Percentiles rank a stretch among this genome's conserved stretches.
These are phyloP conservation scores for Willowsia nigromaculata DNA, from an alignment of 2,888 invertebrate species.

Conservation along the genomic window DNA sequence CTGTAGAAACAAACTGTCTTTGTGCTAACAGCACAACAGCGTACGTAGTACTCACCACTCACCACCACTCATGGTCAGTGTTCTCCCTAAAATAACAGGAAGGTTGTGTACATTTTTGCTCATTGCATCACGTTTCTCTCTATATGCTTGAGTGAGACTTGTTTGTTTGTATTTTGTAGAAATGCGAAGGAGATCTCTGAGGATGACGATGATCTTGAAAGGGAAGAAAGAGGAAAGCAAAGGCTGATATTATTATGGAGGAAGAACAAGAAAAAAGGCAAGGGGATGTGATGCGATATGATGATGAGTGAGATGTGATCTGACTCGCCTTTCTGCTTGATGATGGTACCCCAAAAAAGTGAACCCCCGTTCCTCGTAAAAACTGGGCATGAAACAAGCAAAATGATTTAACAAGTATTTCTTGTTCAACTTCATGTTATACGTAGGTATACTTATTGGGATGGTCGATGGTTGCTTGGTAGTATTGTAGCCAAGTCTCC, in stretches of 20 bases:
- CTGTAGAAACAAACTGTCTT: too few relatives aligned
- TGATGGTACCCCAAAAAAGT: conserved; percentile 40
- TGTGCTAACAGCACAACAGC: background rate
- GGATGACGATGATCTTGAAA: conserved; percentile 46
- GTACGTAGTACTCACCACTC: background rate
- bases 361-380: conserved; percentile 26
- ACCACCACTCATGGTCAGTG: background rate
- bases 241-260: background rate
- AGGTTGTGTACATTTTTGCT: background rate
- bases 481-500: background rate
- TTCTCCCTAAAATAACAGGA: background rate
- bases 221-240: conserved; percentile 38
- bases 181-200: background rate
- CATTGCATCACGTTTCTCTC: conserved; percentile 4
- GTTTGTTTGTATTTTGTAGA: background rate
- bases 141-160: background rate
- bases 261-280: background rate
- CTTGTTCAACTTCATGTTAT: conserved; percentile 24
- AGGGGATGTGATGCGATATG: conserved; percentile 35
- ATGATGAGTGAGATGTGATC: conserved; percentile 23
- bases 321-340: background rate
- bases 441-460: conserved; percentile 33
- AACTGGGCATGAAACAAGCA: background rate
- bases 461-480: background rate
- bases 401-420: conserved; percentile 52